A percentile compares a stretch with the other conserved stretches of the same genome.
phyloP scores from a whole-genome alignment of 1,140 invertebrate species.

The Pseudomyrmex gracilis region DNA sequence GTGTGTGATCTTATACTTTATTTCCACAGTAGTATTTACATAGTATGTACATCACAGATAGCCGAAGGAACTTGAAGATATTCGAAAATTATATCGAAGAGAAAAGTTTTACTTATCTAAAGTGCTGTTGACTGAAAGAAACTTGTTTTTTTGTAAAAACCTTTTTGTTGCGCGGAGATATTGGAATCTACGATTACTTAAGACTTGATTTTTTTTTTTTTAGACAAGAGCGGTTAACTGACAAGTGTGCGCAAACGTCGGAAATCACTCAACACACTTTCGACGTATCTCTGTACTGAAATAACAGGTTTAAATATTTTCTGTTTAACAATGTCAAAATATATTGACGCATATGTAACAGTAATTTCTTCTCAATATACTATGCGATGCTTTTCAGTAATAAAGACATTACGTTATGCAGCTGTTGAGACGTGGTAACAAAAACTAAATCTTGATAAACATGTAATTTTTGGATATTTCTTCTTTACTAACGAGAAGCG shows the following conservation, averaged over 20 bases:
- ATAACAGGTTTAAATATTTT: background rate
- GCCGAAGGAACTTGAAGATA: background rate
- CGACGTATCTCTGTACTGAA: too few relatives aligned
- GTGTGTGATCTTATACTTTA: too few relatives aligned
- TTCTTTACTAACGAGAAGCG: background rate
- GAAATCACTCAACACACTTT: too few relatives aligned
- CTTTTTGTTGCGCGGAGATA: background rate
- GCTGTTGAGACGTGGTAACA: too few relatives aligned
- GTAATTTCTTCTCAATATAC: too few relatives aligned
- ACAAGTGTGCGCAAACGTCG: background rate
- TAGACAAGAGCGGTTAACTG: background rate
- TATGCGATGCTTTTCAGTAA: too few relatives aligned
- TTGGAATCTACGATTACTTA: background rate
- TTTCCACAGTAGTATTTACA: background rate
- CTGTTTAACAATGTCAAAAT: background rate
- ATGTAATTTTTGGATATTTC: background rate
- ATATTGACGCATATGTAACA: too few relatives aligned
- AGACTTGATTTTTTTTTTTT: background rate
- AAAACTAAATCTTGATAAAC: background rate
- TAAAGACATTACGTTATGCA: too few relatives aligned
- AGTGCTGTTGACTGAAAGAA: background rate
- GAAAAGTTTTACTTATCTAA: slow-evolving; percentile 3
- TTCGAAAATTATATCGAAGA: slow-evolving; percentile 12
- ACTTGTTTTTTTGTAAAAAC: background rate
- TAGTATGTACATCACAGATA: background rate